A percentile compares a stretch with the other conserved stretches of the same genome.
These are phyloP conservation scores for Phrynosoma blainvillii DNA, from an alignment of 2,113 vertebrate species.

Conservation along the genomic window DNA sequence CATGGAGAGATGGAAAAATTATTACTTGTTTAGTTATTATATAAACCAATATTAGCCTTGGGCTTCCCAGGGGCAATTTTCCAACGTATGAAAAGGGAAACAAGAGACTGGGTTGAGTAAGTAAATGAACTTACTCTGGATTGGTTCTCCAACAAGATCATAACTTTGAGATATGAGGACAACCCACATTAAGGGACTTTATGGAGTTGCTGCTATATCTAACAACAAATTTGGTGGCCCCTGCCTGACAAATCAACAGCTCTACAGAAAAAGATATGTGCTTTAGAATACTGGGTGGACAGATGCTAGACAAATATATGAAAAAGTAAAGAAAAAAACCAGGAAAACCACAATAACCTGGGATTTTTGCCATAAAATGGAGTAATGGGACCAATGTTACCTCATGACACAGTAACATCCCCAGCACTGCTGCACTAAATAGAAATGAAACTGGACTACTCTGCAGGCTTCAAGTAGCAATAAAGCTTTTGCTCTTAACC, in stretches of 20 bases:
- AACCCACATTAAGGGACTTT: neutral
- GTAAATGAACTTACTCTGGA: neutral
- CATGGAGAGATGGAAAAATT: neutral
- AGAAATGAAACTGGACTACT: neutral
- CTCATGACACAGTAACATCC: neutral
- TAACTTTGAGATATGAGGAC: neutral
- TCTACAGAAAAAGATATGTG: too few species aligned
- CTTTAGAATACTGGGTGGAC: too few species aligned
- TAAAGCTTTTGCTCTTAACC: neutral
- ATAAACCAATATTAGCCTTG: constrained; percentile 1
- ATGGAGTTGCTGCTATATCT: neutral
- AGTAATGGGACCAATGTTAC: neutral
- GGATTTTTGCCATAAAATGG: neutral
- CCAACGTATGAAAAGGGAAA: neutral
- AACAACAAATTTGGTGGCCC: too few species aligned
- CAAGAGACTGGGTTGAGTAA: neutral
- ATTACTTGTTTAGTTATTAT: neutral
- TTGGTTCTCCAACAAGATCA: neutral
- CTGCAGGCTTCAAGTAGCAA: neutral
- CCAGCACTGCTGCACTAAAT: neutral
- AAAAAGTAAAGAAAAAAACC: too few species aligned
- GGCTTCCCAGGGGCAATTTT: neutral
- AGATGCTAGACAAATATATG: neutral
- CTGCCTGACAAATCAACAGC: too few species aligned
- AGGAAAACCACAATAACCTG: neutral